Evolutionary conservation across 2,888 invertebrate genomes (phyloP), one percentile per base, ranked within the genome.

Genomic region (Diarsia rubi): DNA sequence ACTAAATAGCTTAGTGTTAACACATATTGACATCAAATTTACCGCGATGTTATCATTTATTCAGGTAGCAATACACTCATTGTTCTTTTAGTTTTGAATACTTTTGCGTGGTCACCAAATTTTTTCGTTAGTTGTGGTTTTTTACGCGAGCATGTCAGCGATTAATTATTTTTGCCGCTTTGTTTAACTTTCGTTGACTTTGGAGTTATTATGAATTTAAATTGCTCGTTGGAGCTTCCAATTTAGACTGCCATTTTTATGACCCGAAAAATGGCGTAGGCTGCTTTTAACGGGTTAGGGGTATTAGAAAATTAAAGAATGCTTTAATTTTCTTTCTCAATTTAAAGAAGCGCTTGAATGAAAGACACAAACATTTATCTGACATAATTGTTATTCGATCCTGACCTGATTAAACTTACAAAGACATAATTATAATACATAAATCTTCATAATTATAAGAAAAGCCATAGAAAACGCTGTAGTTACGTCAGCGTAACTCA

Each of bases 1-100:
- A 96, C 96, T 96, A 96, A 96, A 96, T 96, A 96, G 96, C 96
- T 96, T 96, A 96, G 96, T 96, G 96, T 96, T 96, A 96, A 96
- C 96, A 96, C 96, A 96, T 96, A 96, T 96, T 96, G 96, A 96
- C 96, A 96, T 96, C 95, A 96, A 96, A 96, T 96, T 96, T 94
- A 94, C 96, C 95, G 94, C 96, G 95, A 96, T 95, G 94, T 92
- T 96, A 96, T 96, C 96, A 96, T 95, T 96, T 95, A 96, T 96
- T 96, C 95, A 96, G 94, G 95, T 94, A 92, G 93, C 91, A 92
- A 94, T 95, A 93, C 92, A 93, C 92, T 93, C 92, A 94, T 94
- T 94, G 93, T 93, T 92, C 92, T 94, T 94, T 95, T 93, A 89
- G 92, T 92, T 91, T 90, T 84, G 89, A 92, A 90, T 91, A 89